Base-by-base conservation (phyloP, 2,888 invertebrate species). In the Hirtodrosophila alboralis region DNA sequence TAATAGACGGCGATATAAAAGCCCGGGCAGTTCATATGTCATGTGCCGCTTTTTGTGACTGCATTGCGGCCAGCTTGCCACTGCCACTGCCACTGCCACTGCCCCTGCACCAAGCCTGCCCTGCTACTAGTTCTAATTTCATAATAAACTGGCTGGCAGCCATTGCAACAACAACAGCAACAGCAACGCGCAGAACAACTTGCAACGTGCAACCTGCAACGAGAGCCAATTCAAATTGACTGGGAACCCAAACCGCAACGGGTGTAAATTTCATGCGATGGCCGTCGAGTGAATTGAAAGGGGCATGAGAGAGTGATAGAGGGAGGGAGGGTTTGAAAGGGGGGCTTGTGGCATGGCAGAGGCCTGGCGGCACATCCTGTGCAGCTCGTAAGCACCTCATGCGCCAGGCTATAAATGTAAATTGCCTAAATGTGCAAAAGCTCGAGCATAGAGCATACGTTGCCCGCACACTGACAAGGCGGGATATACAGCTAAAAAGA, bases 381-480 rank as follows among this genome's bases (percentile, higher is more conserved):
- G 68, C 81, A 78, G 84, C 73, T 85, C 83, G 87, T 83, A 83
- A 85, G 87, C 83, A 83, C 87, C 85, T 83, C 83, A 83, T 83
- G 83, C 84, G 87, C 83, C 75, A 83, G 85, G 73, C 87, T 81
- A 86, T 86, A 86, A 83, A 86, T 83, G 86, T 83, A 83, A 83
- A 84, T 84, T 81, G 87, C 80, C 80, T 80, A 86, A 84, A 86
- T 80, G 80, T 80, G 86, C 63, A 86, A 77, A 80, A 80, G 86
- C 86, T 84, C 78, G 80, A 79, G 84, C 79, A 79, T 84, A 84
- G 80, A 79, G 64, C 79, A 79, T 86, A 86, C 84, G 85, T 68
- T 81, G 81, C 47, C 65, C 86, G 69, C 69, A 69, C 71, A 74
- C 75, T 26, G 62, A 62, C 69, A 53, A 36, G 40, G 36, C 13